Conservation (phyloP, 2,888 invertebrate species). For the Morpho helenor region DNA sequence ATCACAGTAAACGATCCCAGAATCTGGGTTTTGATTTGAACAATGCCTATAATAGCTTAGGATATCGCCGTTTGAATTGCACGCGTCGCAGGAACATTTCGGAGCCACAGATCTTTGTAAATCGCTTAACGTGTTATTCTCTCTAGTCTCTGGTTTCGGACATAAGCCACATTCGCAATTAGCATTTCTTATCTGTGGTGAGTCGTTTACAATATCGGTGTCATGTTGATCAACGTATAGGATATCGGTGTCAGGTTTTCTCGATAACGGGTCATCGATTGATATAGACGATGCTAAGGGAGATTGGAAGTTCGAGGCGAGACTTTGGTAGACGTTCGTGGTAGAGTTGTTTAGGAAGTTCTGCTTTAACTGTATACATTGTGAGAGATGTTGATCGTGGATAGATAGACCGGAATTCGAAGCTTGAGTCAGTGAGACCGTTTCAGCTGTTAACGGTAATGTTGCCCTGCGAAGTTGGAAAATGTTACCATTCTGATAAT, state of each 20-base stretch:
- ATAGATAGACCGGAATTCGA: constrained; percentile 59
- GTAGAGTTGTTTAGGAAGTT: constrained; percentile 69
- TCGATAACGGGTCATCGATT: constrained; percentile 61
- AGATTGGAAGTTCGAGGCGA: constrained; percentile 58
- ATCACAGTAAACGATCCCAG: constrained; percentile 70
- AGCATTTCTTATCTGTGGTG: constrained; percentile 47
- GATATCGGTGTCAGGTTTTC: constrained; percentile 60
- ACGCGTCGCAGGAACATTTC: constrained; percentile 64
- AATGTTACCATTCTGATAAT: constrained; percentile 36
- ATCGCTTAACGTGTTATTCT: constrained; percentile 66
- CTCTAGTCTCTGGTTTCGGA: constrained; percentile 57
- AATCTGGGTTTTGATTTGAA: constrained; percentile 59
- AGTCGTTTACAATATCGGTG: constrained; percentile 46
- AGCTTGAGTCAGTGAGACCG: constrained; percentile 70
- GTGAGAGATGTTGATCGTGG: constrained; percentile 71
- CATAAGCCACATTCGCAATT: constrained; percentile 72
- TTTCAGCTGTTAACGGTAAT: constrained; percentile 88
- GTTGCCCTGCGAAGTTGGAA: constrained; percentile 84
- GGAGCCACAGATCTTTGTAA: constrained; percentile 65
- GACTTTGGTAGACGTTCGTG: constrained; percentile 61
- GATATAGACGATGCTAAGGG: constrained; percentile 57
- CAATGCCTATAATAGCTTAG: constrained; percentile 65
- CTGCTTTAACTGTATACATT: constrained; percentile 72
- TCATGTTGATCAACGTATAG: constrained; percentile 67
- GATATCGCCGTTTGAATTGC: constrained; percentile 68